Evolutionary conservation across 2,113 vertebrate species (phyloP), one percentile per base, ranked within the genome.

Genomic region (Apeltes quadracus): DNA sequence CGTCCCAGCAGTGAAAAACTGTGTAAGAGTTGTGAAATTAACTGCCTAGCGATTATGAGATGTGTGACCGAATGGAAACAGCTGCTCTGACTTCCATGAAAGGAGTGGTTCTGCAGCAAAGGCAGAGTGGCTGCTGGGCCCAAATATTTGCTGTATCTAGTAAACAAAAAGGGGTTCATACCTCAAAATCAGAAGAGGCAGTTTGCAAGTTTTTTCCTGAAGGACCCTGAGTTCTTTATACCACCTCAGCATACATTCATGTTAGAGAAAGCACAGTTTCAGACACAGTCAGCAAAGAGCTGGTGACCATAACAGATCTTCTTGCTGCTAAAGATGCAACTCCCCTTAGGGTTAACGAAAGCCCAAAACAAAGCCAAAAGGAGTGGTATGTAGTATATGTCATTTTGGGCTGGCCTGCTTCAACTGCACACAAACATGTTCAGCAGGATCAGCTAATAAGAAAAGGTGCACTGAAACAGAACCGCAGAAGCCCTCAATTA

Each of bases 21-120:
- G 29, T 16, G 29, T 16, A 7, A 0, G 16, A 54, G 15, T 59
- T 1, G n/a, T 53, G 7, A 36, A 5, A 58, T 50, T 0, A 29
- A 32, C 55, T 15, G 20, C 2, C 36, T 6, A 0, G 23, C 3
- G 0, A 15, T n/a, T 13, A 58, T 6, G 32, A 25, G 15, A 43
- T 44, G 16, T 43, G 1, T 18, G 39, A n/a, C 2, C 61, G 4
- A 43, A 61, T 16, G 10, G 15, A 48, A 65, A 25, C 9, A 16
- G 50, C 59, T 64, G 50, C 22, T 73, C 29, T 62, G 14, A 29
- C 44, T 76, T 78, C 79, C 72, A 80, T 79, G 32, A 64, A 84
- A 81, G 72, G 76, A 75, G 29, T 1, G 7, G 16, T 27, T 59
- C 43, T 27, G 57, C 36, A 61, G 27, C 18, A 25, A 46, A 69